A percentile compares a stretch with the other conserved stretches of the same genome.
Conservation (phyloP, 1,140 invertebrate genomes). For the Drosophila elegans region DNA sequence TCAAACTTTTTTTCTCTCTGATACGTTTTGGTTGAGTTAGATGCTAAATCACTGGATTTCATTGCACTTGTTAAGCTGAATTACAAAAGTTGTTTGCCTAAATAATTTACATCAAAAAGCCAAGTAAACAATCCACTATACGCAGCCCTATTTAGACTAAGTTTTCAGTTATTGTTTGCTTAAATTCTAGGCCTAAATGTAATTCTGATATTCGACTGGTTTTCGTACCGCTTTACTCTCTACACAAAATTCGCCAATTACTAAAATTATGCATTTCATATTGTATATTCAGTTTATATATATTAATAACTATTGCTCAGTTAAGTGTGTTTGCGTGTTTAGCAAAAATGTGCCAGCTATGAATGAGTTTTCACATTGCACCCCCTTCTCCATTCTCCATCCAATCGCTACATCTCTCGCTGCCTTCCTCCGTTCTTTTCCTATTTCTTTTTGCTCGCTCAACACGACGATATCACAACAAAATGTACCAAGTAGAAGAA, state of each 20-base stretch:
- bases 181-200: conserved; percentile 73
- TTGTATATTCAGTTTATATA: conserved; percentile 57
- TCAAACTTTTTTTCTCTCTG: conserved; percentile 35
- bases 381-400: conserved; percentile 13
- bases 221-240: conserved; percentile 63
- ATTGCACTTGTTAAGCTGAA: conserved; percentile 49
- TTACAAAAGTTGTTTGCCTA: conserved; percentile 67
- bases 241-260: conserved; percentile 83
- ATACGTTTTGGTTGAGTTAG: conserved; percentile 66
- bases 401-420: neutral
- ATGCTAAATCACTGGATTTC: conserved; percentile 73
- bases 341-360: conserved; percentile 65
- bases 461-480: conserved; percentile 82
- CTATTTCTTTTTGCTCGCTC: conserved; percentile 67
- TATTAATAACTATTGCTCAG: conserved; percentile 78
- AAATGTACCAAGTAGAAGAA: conserved; percentile 83
- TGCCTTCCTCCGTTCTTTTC: neutral
- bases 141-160: conserved; percentile 65
- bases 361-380: conserved; percentile 60
- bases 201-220: conserved; percentile 77
- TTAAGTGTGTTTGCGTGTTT: conserved; percentile 74
- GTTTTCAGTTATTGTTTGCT: conserved; percentile 72
- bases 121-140: conserved; percentile 59
- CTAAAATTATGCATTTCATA: conserved; percentile 72
- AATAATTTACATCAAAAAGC: conserved; percentile 71